Conservation (phyloP, 2,797 vertebrate species). For the Anguilla megastoma region DNA sequence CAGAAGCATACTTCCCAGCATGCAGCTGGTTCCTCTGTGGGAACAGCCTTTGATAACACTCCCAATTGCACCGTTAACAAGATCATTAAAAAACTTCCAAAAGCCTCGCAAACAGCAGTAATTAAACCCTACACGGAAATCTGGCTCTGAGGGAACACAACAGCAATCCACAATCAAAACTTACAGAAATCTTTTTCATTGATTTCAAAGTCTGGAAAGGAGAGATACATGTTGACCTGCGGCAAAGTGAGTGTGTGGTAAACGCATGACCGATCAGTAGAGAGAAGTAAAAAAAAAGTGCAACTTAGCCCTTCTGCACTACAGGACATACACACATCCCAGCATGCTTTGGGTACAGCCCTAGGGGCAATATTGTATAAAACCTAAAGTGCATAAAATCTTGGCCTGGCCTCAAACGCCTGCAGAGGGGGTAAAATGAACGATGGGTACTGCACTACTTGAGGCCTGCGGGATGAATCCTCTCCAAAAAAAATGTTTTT, state of each 20-base stretch:
- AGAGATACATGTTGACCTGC: too few species aligned
- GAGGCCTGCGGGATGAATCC: slow-evolving; percentile 21
- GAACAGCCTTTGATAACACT: slow-evolving; percentile 27
- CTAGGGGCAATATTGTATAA: background rate
- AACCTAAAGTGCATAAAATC: background rate
- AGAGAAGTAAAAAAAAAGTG: too few species aligned
- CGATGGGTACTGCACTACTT: slow-evolving; percentile 20
- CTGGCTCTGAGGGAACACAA: slow-evolving; percentile 27
- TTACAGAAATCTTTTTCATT: background rate
- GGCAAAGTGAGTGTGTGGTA: too few species aligned
- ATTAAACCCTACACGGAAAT: slow-evolving; percentile 33
- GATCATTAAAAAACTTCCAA: slow-evolving; percentile 46
- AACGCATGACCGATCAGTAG: too few species aligned
- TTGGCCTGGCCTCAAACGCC: slow-evolving; percentile 19
- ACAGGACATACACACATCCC: background rate
- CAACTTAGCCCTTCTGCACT: background rate
- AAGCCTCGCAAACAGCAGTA: slow-evolving; percentile 39
- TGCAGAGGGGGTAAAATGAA: slow-evolving; percentile 18
- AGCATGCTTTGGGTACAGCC: background rate
- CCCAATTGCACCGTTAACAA: slow-evolving; percentile 19
- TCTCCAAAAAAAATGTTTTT: slow-evolving; percentile 5
- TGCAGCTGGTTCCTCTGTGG: slow-evolving; percentile 12
- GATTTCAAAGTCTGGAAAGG: too few species aligned
- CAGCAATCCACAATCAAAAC: background rate
- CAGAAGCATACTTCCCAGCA: background rate